phyloP scores from a whole-genome alignment of 2,113 vertebrate species.

The Podocnemis expansa region DNA sequence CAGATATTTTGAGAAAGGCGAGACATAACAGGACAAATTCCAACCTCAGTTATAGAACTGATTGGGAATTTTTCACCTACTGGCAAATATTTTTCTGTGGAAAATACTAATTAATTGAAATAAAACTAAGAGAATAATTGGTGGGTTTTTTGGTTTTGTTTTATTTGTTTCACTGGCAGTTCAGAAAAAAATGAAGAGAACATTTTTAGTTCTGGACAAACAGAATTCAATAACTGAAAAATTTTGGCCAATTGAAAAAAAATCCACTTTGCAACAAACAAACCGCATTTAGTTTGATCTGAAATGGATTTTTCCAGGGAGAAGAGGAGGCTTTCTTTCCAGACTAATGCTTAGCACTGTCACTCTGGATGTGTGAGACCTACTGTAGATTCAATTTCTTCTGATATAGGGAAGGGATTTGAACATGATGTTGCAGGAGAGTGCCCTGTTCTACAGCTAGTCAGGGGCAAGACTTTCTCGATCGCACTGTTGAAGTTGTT shows the following conservation, averaged over 20 bases:
- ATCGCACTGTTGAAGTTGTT: not conserved
- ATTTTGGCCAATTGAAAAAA: not conserved
- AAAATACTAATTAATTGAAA: not conserved
- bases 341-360: not conserved
- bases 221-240: not conserved
- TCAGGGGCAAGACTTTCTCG: not conserved
- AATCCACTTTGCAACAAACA: not conserved
- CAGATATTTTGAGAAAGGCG: not conserved
- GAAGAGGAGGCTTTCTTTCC: not conserved
- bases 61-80: not conserved
- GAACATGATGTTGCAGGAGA: not conserved
- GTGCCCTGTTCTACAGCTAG: not conserved
- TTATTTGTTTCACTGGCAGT: not conserved
- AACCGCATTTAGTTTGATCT: not conserved
- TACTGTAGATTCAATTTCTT: not conserved
- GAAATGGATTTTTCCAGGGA: not conserved
- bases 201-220: not conserved
- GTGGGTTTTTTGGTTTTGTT: not conserved
- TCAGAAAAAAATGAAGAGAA: not conserved
- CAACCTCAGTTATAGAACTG: not conserved
- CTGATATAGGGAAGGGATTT: not conserved
- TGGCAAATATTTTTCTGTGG: not conserved
- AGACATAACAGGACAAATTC: not conserved
- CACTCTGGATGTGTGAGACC: not conserved
- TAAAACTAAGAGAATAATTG: not conserved